phyloP scores from a whole-genome alignment of 2,888 invertebrate species.

The Altica lythri region DNA sequence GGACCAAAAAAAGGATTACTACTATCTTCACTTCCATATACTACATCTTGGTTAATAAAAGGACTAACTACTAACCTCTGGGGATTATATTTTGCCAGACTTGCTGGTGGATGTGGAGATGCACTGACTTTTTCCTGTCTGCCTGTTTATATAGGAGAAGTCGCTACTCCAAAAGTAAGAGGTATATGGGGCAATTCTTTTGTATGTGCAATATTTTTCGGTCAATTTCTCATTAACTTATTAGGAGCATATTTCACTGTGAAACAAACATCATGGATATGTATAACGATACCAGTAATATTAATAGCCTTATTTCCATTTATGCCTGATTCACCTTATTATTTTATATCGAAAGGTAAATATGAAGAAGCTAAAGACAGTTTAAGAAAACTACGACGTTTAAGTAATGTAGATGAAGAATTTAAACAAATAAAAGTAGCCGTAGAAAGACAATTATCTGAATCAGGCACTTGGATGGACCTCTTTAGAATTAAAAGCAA shows the following conservation, averaged over 20 bases:
- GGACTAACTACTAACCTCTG: neutral
- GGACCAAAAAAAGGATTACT: conserved; percentile 9
- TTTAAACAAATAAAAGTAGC: conserved; percentile 40
- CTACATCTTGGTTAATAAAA: conserved; percentile 1
- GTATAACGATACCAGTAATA: conserved; percentile 62
- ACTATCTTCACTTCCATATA: conserved; percentile 1
- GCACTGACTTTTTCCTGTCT: conserved; percentile 40
- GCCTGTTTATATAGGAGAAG: conserved; percentile 44
- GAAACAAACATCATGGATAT: conserved; percentile 60
- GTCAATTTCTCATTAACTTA: conserved; percentile 53
- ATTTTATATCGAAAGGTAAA: conserved; percentile 39
- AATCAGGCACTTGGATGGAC: conserved; percentile 47
- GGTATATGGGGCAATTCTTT: conserved; percentile 47
- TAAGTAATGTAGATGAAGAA: conserved; percentile 41
- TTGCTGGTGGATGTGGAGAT: conserved; percentile 26
- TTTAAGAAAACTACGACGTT: conserved; percentile 40
- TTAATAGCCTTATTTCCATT: conserved; percentile 62
- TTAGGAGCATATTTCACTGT: conserved; percentile 61
- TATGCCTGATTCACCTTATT: conserved; percentile 63
- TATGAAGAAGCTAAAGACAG: conserved; percentile 40
- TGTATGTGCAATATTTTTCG: conserved; percentile 40
- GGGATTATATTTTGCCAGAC: conserved; percentile 8
- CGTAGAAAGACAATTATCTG: conserved; percentile 46
- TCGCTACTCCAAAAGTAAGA: conserved; percentile 45
- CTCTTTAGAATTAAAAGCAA: conserved; percentile 44